Conservation (phyloP, 2,113 vertebrate species). For the Tyrannus savana region DNA sequence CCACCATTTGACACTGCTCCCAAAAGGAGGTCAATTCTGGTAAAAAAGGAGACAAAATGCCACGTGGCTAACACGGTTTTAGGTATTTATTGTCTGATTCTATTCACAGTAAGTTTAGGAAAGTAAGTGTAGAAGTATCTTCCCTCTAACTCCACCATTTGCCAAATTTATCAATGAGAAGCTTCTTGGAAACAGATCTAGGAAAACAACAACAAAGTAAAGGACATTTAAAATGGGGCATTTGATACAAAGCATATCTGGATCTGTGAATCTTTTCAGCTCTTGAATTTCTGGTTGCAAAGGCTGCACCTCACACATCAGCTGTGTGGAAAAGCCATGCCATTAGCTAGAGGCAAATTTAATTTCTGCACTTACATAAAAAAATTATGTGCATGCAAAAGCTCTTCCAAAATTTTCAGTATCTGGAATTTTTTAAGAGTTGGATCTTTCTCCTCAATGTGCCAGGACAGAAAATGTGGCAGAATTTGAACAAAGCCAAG, state of each 20-base stretch:
- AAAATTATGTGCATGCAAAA: not conserved
- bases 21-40: not conserved
- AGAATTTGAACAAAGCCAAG: not conserved
- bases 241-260: not conserved
- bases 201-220: not conserved
- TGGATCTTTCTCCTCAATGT: not conserved
- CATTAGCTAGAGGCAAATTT: not conserved
- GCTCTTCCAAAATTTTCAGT: not conserved
- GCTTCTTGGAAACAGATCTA: not conserved
- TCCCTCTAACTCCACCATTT: not conserved
- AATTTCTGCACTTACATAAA: not conserved
- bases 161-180: not conserved
- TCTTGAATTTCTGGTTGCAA: not conserved
- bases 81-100: not conserved
- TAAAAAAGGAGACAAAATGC: not conserved
- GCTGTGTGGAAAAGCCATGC: not conserved
- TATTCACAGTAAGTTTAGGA: not conserved
- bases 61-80: not conserved
- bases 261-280: not conserved
- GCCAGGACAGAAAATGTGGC: not conserved
- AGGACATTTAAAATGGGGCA: not conserved
- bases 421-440: not conserved
- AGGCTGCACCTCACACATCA: not conserved
- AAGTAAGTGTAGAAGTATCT: not conserved
- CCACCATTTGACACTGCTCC: not conserved